phyloP scores from a whole-genome alignment of 2,888 invertebrate species.

The Pinctada fucata region DNA sequence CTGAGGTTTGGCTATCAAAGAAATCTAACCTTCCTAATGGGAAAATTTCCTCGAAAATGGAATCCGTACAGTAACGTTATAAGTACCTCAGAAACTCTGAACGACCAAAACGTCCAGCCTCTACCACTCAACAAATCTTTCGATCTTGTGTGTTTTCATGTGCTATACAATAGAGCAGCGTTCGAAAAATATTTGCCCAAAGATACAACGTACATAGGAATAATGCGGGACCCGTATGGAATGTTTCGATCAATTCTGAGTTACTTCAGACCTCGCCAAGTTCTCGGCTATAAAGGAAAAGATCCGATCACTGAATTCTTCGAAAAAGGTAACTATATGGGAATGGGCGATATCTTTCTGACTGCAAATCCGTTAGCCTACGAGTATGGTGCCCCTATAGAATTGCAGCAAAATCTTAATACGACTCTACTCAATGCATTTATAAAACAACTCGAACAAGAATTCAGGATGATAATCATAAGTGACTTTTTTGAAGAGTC shows the following conservation, averaged over 20 bases:
- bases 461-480: neutral
- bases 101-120: constrained; percentile 42
- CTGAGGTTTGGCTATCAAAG: constrained; percentile 49
- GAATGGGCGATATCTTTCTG: neutral
- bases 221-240: constrained; percentile 56
- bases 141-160: constrained; percentile 62
- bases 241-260: constrained; percentile 52
- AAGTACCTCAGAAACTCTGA: constrained; percentile 41
- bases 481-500: constrained; percentile 1
- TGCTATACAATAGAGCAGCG: constrained; percentile 48
- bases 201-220: constrained; percentile 55
- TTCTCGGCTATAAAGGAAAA: neutral
- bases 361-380: neutral
- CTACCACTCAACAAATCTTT: constrained; percentile 44
- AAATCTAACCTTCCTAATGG: constrained; percentile 52
- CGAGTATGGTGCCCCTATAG: neutral
- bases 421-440: neutral
- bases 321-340: neutral
- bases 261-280: constrained; percentile 36
- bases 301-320: neutral
- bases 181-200: constrained; percentile 40
- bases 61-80: constrained; percentile 46
- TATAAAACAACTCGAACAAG: neutral
- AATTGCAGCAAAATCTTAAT: neutral
- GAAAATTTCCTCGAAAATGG: neutral